Evolutionary conservation across 2,113 vertebrate species (phyloP).

Genomic region (Sapayoa aenigma): DNA sequence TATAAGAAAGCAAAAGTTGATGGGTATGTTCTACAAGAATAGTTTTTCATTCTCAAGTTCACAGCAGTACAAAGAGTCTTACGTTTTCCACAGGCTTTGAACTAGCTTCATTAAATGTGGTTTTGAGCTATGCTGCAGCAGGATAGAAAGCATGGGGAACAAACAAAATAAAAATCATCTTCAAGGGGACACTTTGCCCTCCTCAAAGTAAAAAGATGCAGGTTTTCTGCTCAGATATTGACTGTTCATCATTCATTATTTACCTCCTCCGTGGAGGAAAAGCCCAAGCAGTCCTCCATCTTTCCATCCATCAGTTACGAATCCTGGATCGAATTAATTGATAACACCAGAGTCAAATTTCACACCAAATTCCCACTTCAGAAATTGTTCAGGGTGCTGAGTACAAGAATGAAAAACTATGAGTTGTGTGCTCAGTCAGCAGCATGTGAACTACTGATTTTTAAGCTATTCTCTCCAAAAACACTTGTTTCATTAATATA

Average conservation of each 20-base stretch:
- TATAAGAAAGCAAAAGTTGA: conserved; percentile 81
- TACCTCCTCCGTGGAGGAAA: not conserved
- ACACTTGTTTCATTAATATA: conserved; percentile 53
- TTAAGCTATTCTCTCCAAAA: conserved; percentile 74
- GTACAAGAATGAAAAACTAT: conserved; percentile 82
- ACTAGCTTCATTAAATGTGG: not conserved
- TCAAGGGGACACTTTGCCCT: not conserved
- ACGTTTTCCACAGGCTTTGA: not conserved
- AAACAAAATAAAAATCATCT: not conserved
- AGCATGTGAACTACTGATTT: conserved; percentile 41
- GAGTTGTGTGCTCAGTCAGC: conserved; percentile 58
- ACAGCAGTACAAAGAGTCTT: not conserved
- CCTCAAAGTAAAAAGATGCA: not conserved
- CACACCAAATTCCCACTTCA: not conserved
- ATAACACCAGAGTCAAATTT: not conserved
- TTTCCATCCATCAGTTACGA: not conserved
- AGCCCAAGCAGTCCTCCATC: not conserved
- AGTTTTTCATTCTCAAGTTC: conserved; percentile 81
- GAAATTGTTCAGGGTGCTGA: not conserved
- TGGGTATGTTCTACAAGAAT: conserved; percentile 70
- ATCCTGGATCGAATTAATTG: not conserved
- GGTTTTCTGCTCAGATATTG: not conserved
- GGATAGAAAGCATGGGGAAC: not conserved
- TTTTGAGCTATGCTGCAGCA: not conserved
- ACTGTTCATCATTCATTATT: not conserved